These are phyloP conservation scores for Gnathonemus echidnorhynchus DNA, from an alignment of 2,113 vertebrate genomes.

Conservation along the genomic window DNA sequence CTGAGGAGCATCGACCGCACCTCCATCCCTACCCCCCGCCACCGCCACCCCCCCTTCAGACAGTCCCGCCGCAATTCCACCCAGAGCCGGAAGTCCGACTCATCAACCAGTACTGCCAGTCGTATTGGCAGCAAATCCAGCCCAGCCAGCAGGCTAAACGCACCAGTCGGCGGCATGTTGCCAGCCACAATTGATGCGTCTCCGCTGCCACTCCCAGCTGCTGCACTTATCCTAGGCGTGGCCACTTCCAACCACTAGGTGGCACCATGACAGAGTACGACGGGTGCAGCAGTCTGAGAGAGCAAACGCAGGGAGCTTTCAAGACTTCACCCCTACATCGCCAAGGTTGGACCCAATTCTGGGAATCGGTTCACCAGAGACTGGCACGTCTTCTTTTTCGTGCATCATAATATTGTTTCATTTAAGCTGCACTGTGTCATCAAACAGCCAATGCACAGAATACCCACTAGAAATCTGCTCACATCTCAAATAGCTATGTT, in stretches of 20 bases:
- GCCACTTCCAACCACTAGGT: background rate
- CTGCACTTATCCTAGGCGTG: background rate
- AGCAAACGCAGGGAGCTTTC: background rate
- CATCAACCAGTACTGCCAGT: slow-evolving; percentile 49
- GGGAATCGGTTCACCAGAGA: background rate
- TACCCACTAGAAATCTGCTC: background rate
- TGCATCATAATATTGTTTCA: background rate
- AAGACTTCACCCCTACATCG: background rate
- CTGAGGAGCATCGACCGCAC: slow-evolving; percentile 6
- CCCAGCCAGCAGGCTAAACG: slow-evolving; percentile 32
- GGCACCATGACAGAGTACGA: background rate
- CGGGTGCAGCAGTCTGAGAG: background rate
- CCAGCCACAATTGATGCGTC: slow-evolving; percentile 1
- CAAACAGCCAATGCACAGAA: background rate
- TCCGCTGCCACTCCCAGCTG: background rate
- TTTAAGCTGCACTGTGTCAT: background rate
- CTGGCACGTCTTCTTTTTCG: background rate
- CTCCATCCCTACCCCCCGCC: slow-evolving; percentile 5
- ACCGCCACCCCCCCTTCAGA: slow-evolving; percentile 28
- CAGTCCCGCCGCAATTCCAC: slow-evolving; percentile 18
- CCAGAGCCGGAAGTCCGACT: slow-evolving; percentile 41
- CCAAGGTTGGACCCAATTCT: background rate
- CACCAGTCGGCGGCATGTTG: slow-evolving; percentile 34
- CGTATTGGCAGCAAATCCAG: slow-evolving; percentile 40
- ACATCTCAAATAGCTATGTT: background rate